A percentile compares a stretch with the other conserved stretches of the same genome.
Evolutionary conservation across 2,113 vertebrate genomes (phyloP).

Genomic region (Semnopithecus entellus): DNA sequence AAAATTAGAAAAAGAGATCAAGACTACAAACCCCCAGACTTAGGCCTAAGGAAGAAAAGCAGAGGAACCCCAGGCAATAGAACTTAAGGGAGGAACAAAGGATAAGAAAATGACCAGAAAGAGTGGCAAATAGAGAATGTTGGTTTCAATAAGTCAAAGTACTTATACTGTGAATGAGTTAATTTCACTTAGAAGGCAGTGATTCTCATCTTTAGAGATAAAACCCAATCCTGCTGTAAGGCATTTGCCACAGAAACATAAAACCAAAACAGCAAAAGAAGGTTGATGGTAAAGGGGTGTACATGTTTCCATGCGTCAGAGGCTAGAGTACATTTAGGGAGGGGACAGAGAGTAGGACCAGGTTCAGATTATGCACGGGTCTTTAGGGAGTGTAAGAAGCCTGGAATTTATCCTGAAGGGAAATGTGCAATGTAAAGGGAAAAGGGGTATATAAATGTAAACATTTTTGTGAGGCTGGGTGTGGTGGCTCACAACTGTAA

Average conservation of each 20-base stretch:
- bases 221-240: neutral
- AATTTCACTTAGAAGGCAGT: neutral
- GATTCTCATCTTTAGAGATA: neutral
- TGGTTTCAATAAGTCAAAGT: neutral
- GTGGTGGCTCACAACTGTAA: too few relatives aligned
- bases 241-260: neutral
- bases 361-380: neutral
- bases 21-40: neutral
- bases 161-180: neutral
- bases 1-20: neutral
- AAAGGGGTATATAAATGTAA: neutral
- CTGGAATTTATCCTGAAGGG: neutral
- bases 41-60: neutral
- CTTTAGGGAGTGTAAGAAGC: neutral
- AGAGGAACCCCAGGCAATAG: neutral
- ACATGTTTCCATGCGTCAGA: neutral
- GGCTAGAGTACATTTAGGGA: neutral
- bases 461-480: too few relatives aligned
- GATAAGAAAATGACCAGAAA: neutral
- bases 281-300: neutral
- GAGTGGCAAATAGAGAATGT: neutral
- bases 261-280: neutral
- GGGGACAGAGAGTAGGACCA: neutral
- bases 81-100: neutral
- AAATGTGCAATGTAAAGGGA: neutral